phyloP scores from a whole-genome alignment of 2,797 vertebrate genomes.

The Sorex maritimensis region DNA sequence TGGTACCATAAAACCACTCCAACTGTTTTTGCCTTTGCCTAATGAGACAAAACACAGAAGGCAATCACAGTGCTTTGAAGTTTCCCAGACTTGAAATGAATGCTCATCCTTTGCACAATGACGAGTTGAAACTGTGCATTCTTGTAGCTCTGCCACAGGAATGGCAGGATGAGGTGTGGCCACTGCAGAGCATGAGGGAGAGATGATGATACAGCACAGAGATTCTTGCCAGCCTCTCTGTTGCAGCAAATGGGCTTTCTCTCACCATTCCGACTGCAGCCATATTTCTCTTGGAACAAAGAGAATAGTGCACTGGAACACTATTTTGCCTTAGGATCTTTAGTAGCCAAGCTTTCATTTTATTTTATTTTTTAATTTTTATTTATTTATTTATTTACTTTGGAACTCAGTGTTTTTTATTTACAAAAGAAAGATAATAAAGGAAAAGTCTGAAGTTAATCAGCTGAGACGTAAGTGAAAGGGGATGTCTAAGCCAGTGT shows the following conservation, averaged over 20 bases:
- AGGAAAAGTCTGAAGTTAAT: slow-evolving; percentile 73
- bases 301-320: slow-evolving; percentile 6
- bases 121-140: slow-evolving; percentile 65
- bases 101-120: slow-evolving; percentile 46
- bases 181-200: neutral
- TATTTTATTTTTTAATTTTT: too few species aligned
- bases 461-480: slow-evolving; percentile 58
- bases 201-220: neutral
- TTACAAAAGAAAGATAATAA: slow-evolving; percentile 84
- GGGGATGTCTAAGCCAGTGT: neutral
- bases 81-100: slow-evolving; percentile 76
- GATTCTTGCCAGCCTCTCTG: neutral
- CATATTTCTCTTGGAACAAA: slow-evolving; percentile 11
- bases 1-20: slow-evolving; percentile 50
- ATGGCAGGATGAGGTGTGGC: slow-evolving; percentile 52
- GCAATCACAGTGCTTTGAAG: slow-evolving; percentile 74
- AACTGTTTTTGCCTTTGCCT: slow-evolving; percentile 64
- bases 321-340: neutral
- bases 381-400: slow-evolving; percentile 56
- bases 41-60: slow-evolving; percentile 84
- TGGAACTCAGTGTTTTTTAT: slow-evolving; percentile 85
- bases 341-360: neutral
- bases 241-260: neutral
- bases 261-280: neutral
- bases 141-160: slow-evolving; percentile 63